Percentiles rank a stretch among this genome's conserved stretches.
These are phyloP conservation scores for Bovichtus diacanthus DNA, from an alignment of 2,797 vertebrate genomes.

Conservation along the genomic window DNA sequence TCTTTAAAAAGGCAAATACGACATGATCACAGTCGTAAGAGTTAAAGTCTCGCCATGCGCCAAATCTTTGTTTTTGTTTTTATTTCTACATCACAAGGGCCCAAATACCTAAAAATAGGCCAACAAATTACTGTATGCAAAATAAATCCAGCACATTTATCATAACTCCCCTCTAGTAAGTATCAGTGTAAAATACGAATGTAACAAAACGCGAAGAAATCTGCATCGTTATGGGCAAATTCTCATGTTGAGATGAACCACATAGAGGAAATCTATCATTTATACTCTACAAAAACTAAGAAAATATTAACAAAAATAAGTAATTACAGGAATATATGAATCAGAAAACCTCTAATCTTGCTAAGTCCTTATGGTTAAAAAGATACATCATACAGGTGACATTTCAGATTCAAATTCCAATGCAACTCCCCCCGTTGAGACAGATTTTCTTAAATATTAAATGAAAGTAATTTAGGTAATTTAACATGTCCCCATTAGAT, in stretches of 20 bases:
- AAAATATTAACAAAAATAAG: no score
- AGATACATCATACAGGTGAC: background rate
- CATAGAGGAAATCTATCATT: no score
- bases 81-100: background rate
- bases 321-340: no score
- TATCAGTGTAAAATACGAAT: background rate
- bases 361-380: background rate
- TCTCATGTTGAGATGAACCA: no score
- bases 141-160: background rate
- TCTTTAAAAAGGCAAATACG: slow-evolving; percentile 10
- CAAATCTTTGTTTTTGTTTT: background rate
- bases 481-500: background rate
- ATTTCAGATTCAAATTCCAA: background rate
- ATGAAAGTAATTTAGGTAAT: background rate
- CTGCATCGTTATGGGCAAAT: background rate
- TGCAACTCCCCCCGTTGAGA: background rate
- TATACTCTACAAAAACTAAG: background rate
- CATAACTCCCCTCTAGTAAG: background rate
- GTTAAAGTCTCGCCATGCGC: background rate
- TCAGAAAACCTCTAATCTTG: background rate
- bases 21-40: background rate
- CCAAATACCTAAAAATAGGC: background rate
- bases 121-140: background rate
- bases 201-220: background rate
- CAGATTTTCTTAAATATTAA: background rate